phyloP scores from a whole-genome alignment of 2,888 invertebrate species.

The Plagiodera versicolora region DNA sequence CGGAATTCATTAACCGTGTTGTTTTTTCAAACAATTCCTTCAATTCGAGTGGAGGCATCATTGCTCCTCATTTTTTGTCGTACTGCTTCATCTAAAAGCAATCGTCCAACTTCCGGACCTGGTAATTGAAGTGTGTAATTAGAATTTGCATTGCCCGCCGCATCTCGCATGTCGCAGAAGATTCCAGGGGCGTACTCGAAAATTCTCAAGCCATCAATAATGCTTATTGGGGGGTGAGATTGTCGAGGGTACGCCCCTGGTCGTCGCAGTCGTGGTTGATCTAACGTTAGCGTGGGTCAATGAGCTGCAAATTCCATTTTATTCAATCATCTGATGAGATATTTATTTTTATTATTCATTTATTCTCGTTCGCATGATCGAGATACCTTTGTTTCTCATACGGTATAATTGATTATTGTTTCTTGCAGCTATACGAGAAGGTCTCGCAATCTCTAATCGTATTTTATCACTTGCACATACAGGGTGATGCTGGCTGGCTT shows the following conservation, averaged over 20 bases:
- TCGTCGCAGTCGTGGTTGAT: constrained; percentile 37
- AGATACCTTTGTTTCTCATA: constrained; percentile 16
- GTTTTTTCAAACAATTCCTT: no score
- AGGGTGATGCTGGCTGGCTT: background rate
- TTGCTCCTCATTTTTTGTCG: constrained; percentile 2
- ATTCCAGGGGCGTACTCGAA: constrained; percentile 4
- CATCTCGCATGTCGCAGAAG: constrained; percentile 38
- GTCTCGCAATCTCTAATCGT: background rate
- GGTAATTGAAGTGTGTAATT: constrained; percentile 46
- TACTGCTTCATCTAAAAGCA: constrained; percentile 8
- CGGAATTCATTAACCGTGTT: no score
- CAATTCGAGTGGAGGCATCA: background rate
- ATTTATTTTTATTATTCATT: constrained; percentile 22
- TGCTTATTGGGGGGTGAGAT: background rate
- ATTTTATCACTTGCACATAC: background rate
- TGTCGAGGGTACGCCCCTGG: constrained; percentile 3
- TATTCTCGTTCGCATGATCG: constrained; percentile 13
- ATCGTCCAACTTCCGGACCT: constrained; percentile 36
- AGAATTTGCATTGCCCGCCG: constrained; percentile 45
- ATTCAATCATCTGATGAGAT: constrained; percentile 20
- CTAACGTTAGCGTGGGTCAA: constrained; percentile 38
- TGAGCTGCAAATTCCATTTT: constrained; percentile 35
- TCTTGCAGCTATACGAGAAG: background rate
- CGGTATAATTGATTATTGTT: constrained; percentile 11
- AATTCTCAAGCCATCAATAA: no score